Conservation (phyloP, 2,113 vertebrate genomes). For the Amia ocellicauda region DNA sequence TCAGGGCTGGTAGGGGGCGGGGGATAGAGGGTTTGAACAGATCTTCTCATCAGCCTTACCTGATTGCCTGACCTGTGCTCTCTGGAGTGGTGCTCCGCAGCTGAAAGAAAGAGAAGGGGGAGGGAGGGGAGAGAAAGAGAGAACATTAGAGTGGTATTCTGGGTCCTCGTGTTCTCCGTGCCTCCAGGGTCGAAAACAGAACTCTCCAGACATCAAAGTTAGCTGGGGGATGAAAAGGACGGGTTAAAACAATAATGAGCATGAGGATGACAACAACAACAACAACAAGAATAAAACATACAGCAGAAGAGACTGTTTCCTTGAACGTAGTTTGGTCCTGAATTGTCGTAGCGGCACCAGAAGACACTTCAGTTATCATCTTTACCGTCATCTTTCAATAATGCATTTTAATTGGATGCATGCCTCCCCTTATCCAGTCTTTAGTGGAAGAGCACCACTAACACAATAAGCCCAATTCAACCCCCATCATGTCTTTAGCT, state of each 20-base stretch:
- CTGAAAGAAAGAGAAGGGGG: neutral
- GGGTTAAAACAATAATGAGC: neutral
- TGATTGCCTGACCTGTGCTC: neutral
- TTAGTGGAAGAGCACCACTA: too few species aligned
- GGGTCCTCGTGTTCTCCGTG: neutral
- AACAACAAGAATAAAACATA: too few species aligned
- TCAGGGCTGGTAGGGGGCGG: neutral
- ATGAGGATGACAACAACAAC: too few species aligned
- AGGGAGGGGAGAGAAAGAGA: neutral
- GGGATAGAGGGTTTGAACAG: neutral
- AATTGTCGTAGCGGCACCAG: slow-evolving; percentile 8
- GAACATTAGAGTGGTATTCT: neutral
- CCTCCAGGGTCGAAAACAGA: slow-evolving; percentile 18
- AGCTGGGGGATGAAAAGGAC: neutral
- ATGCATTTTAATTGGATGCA: too few species aligned
- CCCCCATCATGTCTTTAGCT: too few species aligned
- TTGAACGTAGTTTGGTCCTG: slow-evolving; percentile 12
- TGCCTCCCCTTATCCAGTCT: too few species aligned
- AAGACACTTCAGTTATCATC: slow-evolving; percentile 41
- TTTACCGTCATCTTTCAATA: slow-evolving; percentile 35
- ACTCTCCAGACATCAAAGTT: slow-evolving; percentile 29
- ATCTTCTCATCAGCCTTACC: neutral
- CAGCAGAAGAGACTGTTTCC: too few species aligned
- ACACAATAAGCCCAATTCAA: too few species aligned
- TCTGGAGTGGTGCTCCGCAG: slow-evolving; percentile 1